Evolutionary conservation across 2,797 vertebrate species (phyloP).

Genomic region (Rhynchotus rufescens): DNA sequence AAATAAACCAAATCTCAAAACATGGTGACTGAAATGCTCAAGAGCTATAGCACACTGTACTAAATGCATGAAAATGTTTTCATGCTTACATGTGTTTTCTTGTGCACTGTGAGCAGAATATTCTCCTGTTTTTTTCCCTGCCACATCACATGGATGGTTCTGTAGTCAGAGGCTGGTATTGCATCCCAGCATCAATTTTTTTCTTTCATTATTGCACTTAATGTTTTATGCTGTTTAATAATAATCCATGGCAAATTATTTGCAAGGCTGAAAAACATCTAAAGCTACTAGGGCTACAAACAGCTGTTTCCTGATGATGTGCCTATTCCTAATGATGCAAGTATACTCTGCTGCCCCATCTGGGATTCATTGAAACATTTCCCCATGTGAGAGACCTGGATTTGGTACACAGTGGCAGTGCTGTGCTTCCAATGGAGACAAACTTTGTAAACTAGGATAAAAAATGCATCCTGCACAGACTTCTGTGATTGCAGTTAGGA

Average conservation of each 20-base stretch:
- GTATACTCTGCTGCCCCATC: rapidly evolving
- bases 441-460: background rate
- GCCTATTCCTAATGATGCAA: background rate
- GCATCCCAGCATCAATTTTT: background rate
- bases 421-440: background rate
- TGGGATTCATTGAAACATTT: background rate
- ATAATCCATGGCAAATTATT: background rate
- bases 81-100: background rate
- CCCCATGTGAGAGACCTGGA: background rate
- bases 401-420: background rate
- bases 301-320: background rate
- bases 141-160: background rate
- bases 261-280: background rate
- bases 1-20: background rate
- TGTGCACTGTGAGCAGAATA: background rate
- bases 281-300: background rate
- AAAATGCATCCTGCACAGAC: background rate
- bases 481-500: background rate
- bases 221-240: background rate
- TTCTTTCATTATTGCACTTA: background rate
- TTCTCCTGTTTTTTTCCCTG: background rate
- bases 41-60: background rate
- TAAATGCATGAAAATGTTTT: background rate
- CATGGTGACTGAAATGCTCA: background rate
- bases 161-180: background rate